These are phyloP conservation scores for Turnix velox DNA, from an alignment of 2,113 vertebrate species.

Conservation along the genomic window DNA sequence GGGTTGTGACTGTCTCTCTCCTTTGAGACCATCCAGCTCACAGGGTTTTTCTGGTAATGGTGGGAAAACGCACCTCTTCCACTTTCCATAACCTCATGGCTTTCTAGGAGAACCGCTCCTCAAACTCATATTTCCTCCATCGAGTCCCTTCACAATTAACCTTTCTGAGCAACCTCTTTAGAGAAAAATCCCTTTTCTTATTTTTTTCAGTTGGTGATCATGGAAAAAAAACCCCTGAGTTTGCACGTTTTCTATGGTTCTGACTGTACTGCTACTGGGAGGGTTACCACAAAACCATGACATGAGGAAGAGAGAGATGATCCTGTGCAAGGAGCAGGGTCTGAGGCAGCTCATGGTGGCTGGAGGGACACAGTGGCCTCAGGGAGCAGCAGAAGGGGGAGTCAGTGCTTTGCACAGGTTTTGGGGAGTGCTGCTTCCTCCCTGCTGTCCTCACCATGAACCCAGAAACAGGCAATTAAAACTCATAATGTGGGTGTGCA, in stretches of 20 bases:
- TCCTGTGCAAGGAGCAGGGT: rapidly evolving
- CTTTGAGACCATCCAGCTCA: background rate
- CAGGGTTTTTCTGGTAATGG: rapidly evolving
- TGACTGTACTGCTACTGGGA: rapidly evolving
- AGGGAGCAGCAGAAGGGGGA: background rate
- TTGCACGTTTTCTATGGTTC: background rate
- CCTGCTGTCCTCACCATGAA: background rate
- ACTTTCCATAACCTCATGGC: background rate
- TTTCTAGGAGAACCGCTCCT: background rate
- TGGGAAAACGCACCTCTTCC: background rate
- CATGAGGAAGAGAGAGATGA: background rate
- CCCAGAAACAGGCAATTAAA: background rate
- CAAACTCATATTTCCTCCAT: background rate
- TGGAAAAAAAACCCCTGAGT: background rate
- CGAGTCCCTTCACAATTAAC: conserved; percentile 3
- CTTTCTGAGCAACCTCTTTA: background rate
- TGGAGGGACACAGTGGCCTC: rapidly evolving
- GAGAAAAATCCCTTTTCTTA: background rate
- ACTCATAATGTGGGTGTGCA: background rate
- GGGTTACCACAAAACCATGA: background rate
- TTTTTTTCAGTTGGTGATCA: background rate
- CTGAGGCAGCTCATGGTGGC: rapidly evolving
- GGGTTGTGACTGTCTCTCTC: background rate
- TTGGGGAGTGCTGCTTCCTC: background rate
- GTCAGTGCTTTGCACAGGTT: background rate